Evolutionary conservation across 2,888 invertebrate genomes (phyloP), one percentile per base, ranked within the genome.

Genomic region (Tubulanus polymorphus): DNA sequence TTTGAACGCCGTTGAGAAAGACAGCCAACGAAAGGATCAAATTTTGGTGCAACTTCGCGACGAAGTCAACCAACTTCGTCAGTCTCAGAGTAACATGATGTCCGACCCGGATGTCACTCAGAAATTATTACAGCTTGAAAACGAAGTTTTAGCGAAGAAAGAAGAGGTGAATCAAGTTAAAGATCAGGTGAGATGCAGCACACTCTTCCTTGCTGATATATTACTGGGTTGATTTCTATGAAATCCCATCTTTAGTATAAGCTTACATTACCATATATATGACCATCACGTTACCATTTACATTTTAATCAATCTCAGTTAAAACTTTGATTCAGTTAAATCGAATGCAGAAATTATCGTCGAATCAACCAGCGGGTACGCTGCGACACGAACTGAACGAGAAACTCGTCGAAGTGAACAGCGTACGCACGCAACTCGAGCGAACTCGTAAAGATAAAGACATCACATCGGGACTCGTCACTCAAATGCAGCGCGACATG

Each of bases 401-500:
- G 49, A 65, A 71, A 57, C 59, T 69, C 30, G 18, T 26, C 18
- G 5, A 25, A 55, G 53, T 74, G 45, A 69, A 65, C 51, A 67
- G 63, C 51, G 59, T 75, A 23, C 59, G 67, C 53, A 66, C 61
- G 50, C 78, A 79, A 59, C 60, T 78, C 54, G 77, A 78, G 53
- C 58, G 73, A 48, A 67, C 73, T 25, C 72, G 69, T 60, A 76
- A 76, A 61, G 79, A 79, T 62, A 75, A 75, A 59, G 70, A 69
- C 53, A 74, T 76, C 35, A 76, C 75, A 0, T 70, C 74, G 2
- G 78, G 77, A 12, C 68, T 78, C 25, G 74, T 78, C 20, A 75
- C 74, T 12, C 75, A 75, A 57, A 75, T 78, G 72, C 78, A 79
- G 60, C 55, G 72, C 53, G 78, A 79, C 57, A 72, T 78, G 71